Conservation (phyloP, 1,140 invertebrate species). For the Ceratitis capitata region DNA sequence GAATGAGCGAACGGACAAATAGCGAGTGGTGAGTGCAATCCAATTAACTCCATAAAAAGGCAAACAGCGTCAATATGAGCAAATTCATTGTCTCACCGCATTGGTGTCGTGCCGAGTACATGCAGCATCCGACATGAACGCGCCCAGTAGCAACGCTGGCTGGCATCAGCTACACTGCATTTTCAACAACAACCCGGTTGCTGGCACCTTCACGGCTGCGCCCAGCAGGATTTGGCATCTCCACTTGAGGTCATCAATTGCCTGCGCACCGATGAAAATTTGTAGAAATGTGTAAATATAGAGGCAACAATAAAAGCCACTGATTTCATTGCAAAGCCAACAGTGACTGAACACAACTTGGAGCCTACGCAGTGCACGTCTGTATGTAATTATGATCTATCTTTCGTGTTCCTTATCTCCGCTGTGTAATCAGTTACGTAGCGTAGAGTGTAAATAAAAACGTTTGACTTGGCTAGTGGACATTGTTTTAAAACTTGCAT, state of each 20-base stretch:
- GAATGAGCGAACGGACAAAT: slow-evolving; percentile 28
- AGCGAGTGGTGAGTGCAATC: slow-evolving; percentile 26
- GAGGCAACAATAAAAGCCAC: background rate
- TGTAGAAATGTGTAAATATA: background rate
- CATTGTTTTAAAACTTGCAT: too few species aligned
- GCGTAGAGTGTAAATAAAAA: background rate
- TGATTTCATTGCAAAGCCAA: background rate
- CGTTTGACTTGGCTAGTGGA: background rate
- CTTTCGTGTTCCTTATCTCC: background rate
- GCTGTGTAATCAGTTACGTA: background rate
- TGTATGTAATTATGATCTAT: background rate
- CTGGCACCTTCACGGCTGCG: background rate
- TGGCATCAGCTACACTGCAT: background rate
- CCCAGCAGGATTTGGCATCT: background rate
- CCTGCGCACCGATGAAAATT: background rate
- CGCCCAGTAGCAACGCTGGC: background rate
- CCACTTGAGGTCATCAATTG: background rate
- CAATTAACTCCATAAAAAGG: slow-evolving; percentile 41
- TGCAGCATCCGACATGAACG: background rate
- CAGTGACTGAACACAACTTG: background rate
- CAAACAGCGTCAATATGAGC: slow-evolving; percentile 40
- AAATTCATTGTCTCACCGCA: slow-evolving; percentile 39
- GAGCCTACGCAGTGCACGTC: background rate
- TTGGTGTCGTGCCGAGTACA: background rate
- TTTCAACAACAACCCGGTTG: background rate